Percentiles rank a stretch among this genome's conserved stretches.
Evolutionary conservation across 2,797 vertebrate species (phyloP).

Genomic region (Brachyalestes nurse): DNA sequence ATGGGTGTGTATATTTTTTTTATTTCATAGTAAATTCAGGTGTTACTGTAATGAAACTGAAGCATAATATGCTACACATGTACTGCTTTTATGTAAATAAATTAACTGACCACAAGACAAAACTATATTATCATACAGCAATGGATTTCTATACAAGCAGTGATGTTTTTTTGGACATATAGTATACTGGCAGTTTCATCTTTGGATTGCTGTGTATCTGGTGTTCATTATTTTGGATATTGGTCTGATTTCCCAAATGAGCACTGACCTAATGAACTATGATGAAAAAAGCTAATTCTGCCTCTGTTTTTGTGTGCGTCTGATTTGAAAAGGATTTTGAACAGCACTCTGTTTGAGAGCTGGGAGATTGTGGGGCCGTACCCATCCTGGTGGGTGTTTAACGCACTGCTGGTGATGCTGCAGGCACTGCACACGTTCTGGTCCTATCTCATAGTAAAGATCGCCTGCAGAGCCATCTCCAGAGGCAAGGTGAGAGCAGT

Average conservation of each 20-base stretch:
- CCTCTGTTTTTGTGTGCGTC: neutral
- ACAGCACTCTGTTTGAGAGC: constrained; percentile 93
- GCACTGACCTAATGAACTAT: neutral
- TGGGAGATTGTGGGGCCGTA: constrained; percentile 95
- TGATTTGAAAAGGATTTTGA: constrained; percentile 87
- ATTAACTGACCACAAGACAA: neutral
- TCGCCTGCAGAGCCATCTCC: constrained; percentile 90
- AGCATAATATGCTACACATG: neutral
- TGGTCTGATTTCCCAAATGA: neutral
- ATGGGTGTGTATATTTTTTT: neutral
- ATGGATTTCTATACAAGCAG: neutral
- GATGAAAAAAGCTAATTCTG: neutral
- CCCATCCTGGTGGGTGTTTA: constrained; percentile 96
- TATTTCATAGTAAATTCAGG: neutral
- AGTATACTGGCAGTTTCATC: neutral
- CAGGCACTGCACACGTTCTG: constrained; percentile 93
- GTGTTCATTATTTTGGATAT: neutral
- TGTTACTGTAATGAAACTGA: neutral
- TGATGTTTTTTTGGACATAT: neutral
- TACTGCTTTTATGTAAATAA: neutral
- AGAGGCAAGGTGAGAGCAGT: constrained; percentile 91
- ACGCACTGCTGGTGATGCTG: constrained; percentile 87
- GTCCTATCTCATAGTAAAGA: constrained; percentile 95
- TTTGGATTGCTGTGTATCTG: neutral
- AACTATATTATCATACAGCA: neutral